Evolutionary conservation across 2,888 invertebrate genomes (phyloP).

Genomic region (Smittia aterrima): DNA sequence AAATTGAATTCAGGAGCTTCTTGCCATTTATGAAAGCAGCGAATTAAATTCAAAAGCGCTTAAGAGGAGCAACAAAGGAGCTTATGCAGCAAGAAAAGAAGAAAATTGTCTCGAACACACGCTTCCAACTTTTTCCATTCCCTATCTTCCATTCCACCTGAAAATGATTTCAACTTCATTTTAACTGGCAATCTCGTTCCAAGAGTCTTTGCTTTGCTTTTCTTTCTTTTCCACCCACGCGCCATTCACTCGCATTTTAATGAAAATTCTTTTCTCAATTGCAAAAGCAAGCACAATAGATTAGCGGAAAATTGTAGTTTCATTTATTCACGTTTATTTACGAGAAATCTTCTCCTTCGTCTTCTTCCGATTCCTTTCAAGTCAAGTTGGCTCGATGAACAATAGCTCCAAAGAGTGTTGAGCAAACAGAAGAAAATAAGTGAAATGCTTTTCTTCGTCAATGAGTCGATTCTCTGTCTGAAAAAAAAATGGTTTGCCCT

Average conservation of each 20-base stretch:
- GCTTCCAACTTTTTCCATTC: no score
- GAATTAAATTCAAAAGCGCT: not conserved
- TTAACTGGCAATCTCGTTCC: not conserved
- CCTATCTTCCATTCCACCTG: not conserved
- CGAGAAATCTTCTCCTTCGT: not conserved
- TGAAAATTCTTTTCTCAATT: slow-evolving; percentile 12
- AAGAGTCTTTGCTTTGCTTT: not conserved
- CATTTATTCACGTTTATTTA: slow-evolving; percentile 1
- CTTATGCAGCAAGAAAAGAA: not conserved
- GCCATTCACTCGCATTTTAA: not conserved
- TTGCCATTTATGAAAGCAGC: not conserved
- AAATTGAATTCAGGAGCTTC: slow-evolving; percentile 4
- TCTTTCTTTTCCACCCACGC: not conserved
- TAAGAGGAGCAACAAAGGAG: not conserved
- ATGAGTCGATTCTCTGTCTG: not conserved
- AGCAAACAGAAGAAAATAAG: not conserved
- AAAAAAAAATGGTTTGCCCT: not conserved
- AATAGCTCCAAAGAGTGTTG: not conserved
- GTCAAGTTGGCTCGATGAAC: not conserved
- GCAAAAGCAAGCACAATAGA: slow-evolving; percentile 22
- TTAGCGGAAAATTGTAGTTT: slow-evolving; percentile 24
- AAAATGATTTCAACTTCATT: slow-evolving; percentile 1
- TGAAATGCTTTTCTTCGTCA: not conserved
- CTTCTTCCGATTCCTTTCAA: not conserved
- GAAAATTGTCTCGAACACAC: no score